Evolutionary conservation across 2,888 invertebrate genomes (phyloP).

Genomic region (Parnassius mnemosyne): DNA sequence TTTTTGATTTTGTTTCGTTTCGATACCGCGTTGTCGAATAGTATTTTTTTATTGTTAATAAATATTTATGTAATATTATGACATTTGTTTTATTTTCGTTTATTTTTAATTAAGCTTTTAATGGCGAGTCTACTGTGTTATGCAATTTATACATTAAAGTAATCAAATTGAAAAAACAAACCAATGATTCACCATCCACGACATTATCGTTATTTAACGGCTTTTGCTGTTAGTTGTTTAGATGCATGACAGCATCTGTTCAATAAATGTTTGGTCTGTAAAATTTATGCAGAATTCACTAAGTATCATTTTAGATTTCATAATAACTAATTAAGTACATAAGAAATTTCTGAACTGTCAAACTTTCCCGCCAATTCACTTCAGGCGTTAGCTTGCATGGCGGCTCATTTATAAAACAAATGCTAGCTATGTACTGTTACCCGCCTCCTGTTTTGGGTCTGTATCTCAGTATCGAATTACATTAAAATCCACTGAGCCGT

Average conservation of each 20-base stretch:
- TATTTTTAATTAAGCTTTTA: slow-evolving; percentile 31
- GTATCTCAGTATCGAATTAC: too few species aligned
- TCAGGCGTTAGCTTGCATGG: too few species aligned
- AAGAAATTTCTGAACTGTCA: too few species aligned
- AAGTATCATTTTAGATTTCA: too few species aligned
- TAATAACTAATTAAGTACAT: too few species aligned
- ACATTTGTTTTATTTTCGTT: slow-evolving; percentile 56
- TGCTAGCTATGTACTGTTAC: too few species aligned
- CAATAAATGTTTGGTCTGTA: slow-evolving; percentile 23
- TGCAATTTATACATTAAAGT: slow-evolving; percentile 72
- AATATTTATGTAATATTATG: slow-evolving; percentile 74
- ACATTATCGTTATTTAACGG: slow-evolving; percentile 34
- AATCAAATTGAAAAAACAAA: slow-evolving; percentile 8
- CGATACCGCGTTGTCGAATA: slow-evolving; percentile 57
- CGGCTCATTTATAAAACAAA: too few species aligned
- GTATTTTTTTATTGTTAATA: slow-evolving; percentile 74
- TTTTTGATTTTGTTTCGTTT: slow-evolving; percentile 46
- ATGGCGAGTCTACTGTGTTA: slow-evolving; percentile 73
- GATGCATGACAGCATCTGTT: slow-evolving; percentile 49
- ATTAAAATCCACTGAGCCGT: too few species aligned
- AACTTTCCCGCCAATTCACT: too few species aligned
- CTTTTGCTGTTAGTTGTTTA: slow-evolving; percentile 66
- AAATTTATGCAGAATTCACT: too few species aligned
- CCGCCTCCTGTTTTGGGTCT: too few species aligned
- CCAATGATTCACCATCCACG: not conserved